Evolutionary conservation across 1,140 invertebrate species (phyloP).

Genomic region (Tachypleus tridentatus): DNA sequence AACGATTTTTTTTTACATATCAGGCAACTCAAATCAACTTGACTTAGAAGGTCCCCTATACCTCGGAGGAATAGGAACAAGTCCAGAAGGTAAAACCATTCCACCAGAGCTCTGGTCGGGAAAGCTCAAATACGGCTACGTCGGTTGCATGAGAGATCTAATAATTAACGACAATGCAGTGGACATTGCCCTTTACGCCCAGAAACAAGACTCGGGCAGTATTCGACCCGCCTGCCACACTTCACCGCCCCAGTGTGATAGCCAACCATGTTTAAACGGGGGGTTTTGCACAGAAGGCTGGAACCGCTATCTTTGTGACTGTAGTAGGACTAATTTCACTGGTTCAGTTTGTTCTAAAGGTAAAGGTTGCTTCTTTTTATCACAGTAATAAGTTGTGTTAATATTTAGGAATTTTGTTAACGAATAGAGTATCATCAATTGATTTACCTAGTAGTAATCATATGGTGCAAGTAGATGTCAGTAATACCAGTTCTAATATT

Average conservation of each 20-base stretch:
- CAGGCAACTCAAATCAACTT: conserved; percentile 70
- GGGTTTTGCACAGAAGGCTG: conserved; percentile 85
- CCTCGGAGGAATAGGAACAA: conserved; percentile 65
- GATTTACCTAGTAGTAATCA: too few relatives aligned
- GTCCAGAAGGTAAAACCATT: conserved; percentile 41
- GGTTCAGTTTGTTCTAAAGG: conserved; percentile 85
- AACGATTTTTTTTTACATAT: conserved; percentile 23
- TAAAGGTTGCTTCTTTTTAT: conserved; percentile 28
- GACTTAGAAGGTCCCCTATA: conserved; percentile 80
- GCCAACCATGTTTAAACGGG: conserved; percentile 77
- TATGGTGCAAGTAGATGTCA: too few relatives aligned
- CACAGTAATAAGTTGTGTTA: too few relatives aligned
- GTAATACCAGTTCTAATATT: too few relatives aligned
- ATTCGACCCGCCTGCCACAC: conserved; percentile 73
- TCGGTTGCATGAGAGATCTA: conserved; percentile 89
- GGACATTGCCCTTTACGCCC: conserved; percentile 76
- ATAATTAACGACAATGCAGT: conserved; percentile 82
- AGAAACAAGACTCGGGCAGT: conserved; percentile 81
- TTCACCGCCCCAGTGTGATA: conserved; percentile 63
- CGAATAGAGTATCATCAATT: too few relatives aligned
- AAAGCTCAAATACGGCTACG: conserved; percentile 74
- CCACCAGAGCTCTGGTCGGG: conserved; percentile 85
- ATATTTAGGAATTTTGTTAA: too few relatives aligned
- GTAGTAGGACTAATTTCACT: conserved; percentile 71
- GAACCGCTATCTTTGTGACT: conserved; percentile 94